These are phyloP conservation scores for Amphiprion ocellaris DNA, from an alignment of 2,113 vertebrate genomes.

Conservation along the genomic window DNA sequence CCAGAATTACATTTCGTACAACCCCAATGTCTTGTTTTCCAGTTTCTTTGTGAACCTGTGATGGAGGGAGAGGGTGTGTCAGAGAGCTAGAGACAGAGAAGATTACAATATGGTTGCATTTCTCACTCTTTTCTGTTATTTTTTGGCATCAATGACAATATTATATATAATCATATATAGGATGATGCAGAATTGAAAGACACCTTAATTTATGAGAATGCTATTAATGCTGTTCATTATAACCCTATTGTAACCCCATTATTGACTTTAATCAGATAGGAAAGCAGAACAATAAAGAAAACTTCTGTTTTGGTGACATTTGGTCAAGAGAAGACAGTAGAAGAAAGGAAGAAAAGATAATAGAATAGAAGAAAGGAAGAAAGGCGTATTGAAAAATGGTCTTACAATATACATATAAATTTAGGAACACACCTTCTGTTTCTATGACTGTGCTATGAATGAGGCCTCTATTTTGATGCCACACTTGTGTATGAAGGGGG, in stretches of 20 bases:
- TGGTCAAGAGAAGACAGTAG: background rate
- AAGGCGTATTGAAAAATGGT: no score
- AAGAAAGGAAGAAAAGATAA: background rate
- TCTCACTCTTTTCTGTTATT: background rate
- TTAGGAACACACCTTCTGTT: conserved; percentile 34
- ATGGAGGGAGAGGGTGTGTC: background rate
- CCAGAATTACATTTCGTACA: conserved; percentile 71
- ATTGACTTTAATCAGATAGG: background rate
- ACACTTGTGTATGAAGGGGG: background rate
- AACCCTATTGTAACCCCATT: background rate
- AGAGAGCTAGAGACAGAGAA: background rate
- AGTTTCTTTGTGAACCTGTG: conserved; percentile 17
- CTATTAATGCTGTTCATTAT: background rate
- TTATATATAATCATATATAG: background rate
- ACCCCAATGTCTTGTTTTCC: conserved; percentile 47
- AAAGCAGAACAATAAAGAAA: background rate
- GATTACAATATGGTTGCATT: background rate
- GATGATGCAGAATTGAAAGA: background rate
- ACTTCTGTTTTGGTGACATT: no score
- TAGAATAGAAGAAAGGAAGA: no score
- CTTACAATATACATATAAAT: background rate
- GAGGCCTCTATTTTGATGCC: conserved; percentile 26
- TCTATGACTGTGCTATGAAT: conserved; percentile 18
- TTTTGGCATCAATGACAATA: background rate
- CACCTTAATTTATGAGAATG: background rate